A percentile compares a stretch with the other conserved stretches of the same genome.
phyloP scores from a whole-genome alignment of 1,140 invertebrate genomes.

The Bombus vancouverensis region DNA sequence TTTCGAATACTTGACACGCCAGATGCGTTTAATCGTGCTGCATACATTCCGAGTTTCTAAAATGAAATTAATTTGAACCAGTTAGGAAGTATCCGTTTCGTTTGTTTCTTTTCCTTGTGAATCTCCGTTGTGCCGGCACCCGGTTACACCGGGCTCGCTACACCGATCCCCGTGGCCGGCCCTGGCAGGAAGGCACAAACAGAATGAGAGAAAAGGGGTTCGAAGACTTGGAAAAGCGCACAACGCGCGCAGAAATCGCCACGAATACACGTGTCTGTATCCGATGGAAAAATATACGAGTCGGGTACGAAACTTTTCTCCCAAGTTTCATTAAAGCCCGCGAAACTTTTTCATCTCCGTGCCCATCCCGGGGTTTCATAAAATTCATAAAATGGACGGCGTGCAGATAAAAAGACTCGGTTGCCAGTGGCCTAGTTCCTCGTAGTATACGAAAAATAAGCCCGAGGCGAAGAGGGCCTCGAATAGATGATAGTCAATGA shows the following conservation, averaged over 20 bases:
- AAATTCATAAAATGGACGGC: slow-evolving; percentile 69
- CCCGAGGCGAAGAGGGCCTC: slow-evolving; percentile 57
- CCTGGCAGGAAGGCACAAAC: neutral
- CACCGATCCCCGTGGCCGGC: too few relatives aligned
- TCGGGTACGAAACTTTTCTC: slow-evolving; percentile 13
- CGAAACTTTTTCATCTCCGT: slow-evolving; percentile 65
- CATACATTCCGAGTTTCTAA: too few relatives aligned
- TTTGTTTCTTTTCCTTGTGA: too few relatives aligned
- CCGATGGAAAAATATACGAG: slow-evolving; percentile 1
- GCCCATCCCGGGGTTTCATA: slow-evolving; percentile 41
- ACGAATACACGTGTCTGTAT: slow-evolving; percentile 22
- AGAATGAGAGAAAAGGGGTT: neutral
- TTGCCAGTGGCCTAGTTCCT: slow-evolving; percentile 64
- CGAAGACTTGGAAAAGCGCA: neutral
- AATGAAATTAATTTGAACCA: too few relatives aligned
- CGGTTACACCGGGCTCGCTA: too few relatives aligned
- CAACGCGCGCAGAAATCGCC: neutral
- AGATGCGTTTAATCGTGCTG: too few relatives aligned
- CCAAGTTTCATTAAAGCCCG: slow-evolving; percentile 41
- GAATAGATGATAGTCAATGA: slow-evolving; percentile 67
- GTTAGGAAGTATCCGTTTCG: too few relatives aligned
- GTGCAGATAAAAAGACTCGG: slow-evolving; percentile 54
- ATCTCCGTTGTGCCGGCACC: too few relatives aligned
- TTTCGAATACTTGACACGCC: too few relatives aligned
- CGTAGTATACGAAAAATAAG: slow-evolving; percentile 60